A percentile compares a stretch with the other conserved stretches of the same genome.
Evolutionary conservation across 2,113 vertebrate genomes (phyloP).

Genomic region (Dissostichus mawsoni): DNA sequence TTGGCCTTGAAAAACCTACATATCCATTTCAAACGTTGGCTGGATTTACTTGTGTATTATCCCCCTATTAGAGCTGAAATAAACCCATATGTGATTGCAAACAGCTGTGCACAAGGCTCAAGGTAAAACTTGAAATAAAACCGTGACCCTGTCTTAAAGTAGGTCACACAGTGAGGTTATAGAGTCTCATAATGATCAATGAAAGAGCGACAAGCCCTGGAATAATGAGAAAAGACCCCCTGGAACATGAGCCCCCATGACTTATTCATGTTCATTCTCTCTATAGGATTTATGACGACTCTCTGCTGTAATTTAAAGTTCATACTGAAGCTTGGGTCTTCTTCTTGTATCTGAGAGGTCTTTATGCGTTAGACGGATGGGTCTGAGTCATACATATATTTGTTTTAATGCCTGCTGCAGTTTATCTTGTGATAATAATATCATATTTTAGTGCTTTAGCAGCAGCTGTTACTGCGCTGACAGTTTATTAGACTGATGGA

Average conservation of each 20-base stretch:
- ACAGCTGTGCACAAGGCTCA: constrained; percentile 7
- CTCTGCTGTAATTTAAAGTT: constrained; percentile 61
- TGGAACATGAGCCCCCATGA: constrained; percentile 60
- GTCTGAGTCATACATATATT: constrained; percentile 12
- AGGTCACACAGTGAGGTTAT: too few species aligned
- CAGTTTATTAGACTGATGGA: constrained; percentile 14
- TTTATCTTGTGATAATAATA: constrained; percentile 13
- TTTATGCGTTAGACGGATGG: not conserved
- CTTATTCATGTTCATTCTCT: constrained; percentile 73
- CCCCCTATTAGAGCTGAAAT: not conserved
- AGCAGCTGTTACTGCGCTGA: constrained; percentile 31
- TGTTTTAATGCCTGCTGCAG: not conserved
- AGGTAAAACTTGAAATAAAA: too few species aligned
- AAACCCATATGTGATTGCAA: constrained; percentile 4
- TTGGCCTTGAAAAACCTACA: not conserved
- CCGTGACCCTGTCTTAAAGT: too few species aligned
- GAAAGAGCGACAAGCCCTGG: constrained; percentile 25
- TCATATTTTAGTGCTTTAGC: constrained; percentile 11
- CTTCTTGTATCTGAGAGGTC: not conserved
- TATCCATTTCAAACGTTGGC: too few species aligned
- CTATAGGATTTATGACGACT: constrained; percentile 64
- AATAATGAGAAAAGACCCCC: constrained; percentile 60
- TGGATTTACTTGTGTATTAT: not conserved
- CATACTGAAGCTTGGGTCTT: too few species aligned
- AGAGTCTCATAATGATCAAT: constrained; percentile 63